Conservation (phyloP, 2,797 vertebrate species). For the Nyctalus aviator region DNA sequence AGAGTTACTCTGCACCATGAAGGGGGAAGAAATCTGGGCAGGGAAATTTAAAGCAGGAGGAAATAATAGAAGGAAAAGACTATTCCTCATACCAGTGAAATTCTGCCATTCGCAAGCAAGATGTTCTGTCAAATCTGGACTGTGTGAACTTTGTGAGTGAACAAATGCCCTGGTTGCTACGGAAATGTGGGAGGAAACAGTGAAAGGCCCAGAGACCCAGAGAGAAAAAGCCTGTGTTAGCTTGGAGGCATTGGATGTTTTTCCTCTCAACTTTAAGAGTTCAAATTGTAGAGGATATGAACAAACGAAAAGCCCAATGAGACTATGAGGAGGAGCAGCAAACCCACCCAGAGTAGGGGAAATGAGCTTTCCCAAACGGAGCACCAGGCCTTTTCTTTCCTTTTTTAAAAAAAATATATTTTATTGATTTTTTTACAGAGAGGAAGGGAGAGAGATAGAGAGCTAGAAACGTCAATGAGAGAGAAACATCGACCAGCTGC, state of each 20-base stretch:
- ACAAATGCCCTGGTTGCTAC: background rate
- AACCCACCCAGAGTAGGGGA: conserved; percentile 66
- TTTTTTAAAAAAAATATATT: no score
- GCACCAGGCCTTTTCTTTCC: background rate
- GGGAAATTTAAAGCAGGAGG: background rate
- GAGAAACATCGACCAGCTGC: no score
- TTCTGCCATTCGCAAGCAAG: background rate
- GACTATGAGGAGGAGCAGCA: conserved; percentile 73
- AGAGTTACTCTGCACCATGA: background rate
- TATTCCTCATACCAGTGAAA: background rate
- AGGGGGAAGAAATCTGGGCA: background rate
- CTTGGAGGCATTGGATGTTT: background rate
- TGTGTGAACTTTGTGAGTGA: background rate
- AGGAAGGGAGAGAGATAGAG: no score
- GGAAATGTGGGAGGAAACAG: background rate
- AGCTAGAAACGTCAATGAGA: no score
- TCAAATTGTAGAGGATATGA: conserved; percentile 62
- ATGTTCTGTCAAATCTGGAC: conserved; percentile 20
- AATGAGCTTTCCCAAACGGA: conserved; percentile 64
- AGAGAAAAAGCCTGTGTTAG: background rate
- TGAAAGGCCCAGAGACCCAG: background rate
- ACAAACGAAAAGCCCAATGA: conserved; percentile 72
- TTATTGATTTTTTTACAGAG: no score
- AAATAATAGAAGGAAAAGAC: conserved; percentile 22
- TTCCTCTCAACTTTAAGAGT: conserved; percentile 43